Evolutionary conservation across 92 coral and sea anemone species (phyloP).

Genomic region (Epizoanthus ramosus): DNA sequence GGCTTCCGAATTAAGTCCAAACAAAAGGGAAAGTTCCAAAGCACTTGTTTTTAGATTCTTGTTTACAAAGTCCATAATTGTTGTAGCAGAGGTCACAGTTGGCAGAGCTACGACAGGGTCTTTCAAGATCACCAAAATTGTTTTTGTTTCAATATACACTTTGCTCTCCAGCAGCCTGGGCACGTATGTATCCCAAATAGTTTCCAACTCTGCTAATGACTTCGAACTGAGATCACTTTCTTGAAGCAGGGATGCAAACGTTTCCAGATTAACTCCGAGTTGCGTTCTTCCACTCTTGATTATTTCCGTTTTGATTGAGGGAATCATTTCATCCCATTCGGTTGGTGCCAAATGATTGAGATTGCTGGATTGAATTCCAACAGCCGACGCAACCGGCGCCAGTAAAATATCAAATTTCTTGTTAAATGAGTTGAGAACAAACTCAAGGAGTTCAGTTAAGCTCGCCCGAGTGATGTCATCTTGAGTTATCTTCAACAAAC

Average conservation of each 20-base stretch:
- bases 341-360: constrained; percentile 60
- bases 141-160: constrained; percentile 40
- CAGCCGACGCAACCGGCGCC: not conserved
- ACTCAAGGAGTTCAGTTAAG: constrained; percentile 1
- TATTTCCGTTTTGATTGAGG: constrained; percentile 50
- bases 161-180: constrained; percentile 56
- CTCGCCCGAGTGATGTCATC: constrained; percentile 1
- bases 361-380: constrained; percentile 25
- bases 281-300: constrained; percentile 58
- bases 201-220: constrained; percentile 51
- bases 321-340: constrained; percentile 66
- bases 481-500: constrained; percentile 27
- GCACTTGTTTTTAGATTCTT: constrained; percentile 42
- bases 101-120: not conserved
- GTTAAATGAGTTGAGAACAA: constrained; percentile 13
- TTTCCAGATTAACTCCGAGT: constrained; percentile 36
- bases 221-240: constrained; percentile 39
- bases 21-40: constrained; percentile 52
- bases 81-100: not conserved
- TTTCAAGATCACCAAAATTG: constrained; percentile 36
- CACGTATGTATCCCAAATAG: constrained; percentile 61
- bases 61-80: constrained; percentile 55
- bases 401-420: constrained; percentile 31
- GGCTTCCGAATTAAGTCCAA: constrained; percentile 37
- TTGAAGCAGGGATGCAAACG: constrained; percentile 38